A percentile compares a stretch with the other conserved stretches of the same genome.
Evolutionary conservation across 2,888 invertebrate species (phyloP).

Genomic region (Eupelmus urozonus): DNA sequence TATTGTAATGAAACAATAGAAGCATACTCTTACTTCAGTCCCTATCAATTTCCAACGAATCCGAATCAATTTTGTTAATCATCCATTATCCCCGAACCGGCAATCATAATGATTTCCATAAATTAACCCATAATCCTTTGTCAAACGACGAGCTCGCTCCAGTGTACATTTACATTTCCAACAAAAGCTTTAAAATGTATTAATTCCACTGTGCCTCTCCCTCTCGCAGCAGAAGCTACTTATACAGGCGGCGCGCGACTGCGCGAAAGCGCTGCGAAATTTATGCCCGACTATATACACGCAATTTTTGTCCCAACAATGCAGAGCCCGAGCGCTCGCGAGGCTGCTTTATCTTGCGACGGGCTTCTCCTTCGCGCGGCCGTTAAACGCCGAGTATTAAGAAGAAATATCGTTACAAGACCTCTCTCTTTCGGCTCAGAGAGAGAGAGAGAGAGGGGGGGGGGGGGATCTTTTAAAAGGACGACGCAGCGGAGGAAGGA

Average conservation of each 20-base stretch:
- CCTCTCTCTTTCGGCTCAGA: not conserved
- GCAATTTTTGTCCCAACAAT: conserved; percentile 33
- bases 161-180: not conserved
- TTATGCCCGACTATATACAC: conserved; percentile 8
- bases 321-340: not conserved
- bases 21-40: no score
- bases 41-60: no score
- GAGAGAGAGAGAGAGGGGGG: not conserved
- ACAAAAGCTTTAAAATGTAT: not conserved
- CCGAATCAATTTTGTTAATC: no score
- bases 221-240: not conserved
- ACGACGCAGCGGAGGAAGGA: conserved; percentile 15
- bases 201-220: no score
- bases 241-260: not conserved
- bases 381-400: conserved; percentile 50
- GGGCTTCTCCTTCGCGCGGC: not conserved
- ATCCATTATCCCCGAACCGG: no score
- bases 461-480: conserved; percentile 20
- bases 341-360: conserved; percentile 5
- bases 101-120: no score
- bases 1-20: no score
- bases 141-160: no score
- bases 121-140: not conserved
- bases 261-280: not conserved
- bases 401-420: conserved; percentile 27